Conservation (phyloP, 2,113 vertebrate genomes). For the Ageneiosus marmoratus region DNA sequence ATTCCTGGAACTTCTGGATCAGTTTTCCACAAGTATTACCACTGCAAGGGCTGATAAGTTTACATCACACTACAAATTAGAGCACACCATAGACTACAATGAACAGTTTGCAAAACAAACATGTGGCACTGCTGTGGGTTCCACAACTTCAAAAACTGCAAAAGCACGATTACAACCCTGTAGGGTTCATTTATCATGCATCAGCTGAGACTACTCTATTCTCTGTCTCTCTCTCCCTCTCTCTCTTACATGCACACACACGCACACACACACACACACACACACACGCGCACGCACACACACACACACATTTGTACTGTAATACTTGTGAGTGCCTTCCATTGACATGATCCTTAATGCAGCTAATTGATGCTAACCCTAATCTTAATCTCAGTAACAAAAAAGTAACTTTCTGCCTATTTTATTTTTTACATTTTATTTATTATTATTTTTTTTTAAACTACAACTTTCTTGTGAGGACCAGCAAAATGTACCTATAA, state of each 20-base stretch:
- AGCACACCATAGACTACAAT: slow-evolving; percentile 19
- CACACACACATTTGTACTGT: too few relatives aligned
- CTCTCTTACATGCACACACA: background rate
- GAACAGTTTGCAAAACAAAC: slow-evolving; percentile 26
- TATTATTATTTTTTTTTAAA: too few relatives aligned
- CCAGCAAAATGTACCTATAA: too few relatives aligned
- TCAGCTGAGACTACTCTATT: slow-evolving; percentile 7
- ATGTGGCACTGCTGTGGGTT: slow-evolving; percentile 8
- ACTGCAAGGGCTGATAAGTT: background rate
- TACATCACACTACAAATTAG: slow-evolving; percentile 3
- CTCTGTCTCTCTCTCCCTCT: background rate
- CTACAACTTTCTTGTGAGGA: too few relatives aligned
- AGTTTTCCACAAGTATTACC: background rate
- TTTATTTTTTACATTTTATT: too few relatives aligned
- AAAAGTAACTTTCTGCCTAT: background rate
- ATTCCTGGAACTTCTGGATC: background rate
- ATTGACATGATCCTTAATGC: background rate
- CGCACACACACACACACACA: background rate
- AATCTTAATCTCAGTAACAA: background rate
- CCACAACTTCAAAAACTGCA: background rate
- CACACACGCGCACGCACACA: background rate
- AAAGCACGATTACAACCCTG: background rate
- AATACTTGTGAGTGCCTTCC: background rate
- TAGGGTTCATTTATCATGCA: slow-evolving; percentile 22
- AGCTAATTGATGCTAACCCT: background rate